Percentiles rank a stretch among this genome's conserved stretches.
phyloP scores from a whole-genome alignment of 2,113 vertebrate genomes.

The Macroglossus sobrinus region DNA sequence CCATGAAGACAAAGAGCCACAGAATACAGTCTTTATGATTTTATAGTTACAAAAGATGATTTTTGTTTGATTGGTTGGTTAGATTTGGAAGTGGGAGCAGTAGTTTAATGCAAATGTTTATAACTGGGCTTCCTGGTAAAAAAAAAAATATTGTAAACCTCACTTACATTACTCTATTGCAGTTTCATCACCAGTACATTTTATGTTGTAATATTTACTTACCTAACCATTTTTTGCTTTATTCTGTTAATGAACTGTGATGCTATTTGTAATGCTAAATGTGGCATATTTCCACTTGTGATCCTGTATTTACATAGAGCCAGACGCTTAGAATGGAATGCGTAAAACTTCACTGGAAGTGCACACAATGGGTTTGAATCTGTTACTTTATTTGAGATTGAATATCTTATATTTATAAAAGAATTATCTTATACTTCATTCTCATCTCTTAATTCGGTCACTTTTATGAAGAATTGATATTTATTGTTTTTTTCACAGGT shows the following conservation, averaged over 20 bases:
- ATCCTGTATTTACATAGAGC: background rate
- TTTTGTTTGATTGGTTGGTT: conserved; percentile 16
- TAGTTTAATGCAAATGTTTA: conserved; percentile 42
- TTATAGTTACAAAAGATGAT: background rate
- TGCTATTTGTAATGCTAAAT: conserved; percentile 22
- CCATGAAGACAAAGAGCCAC: background rate
- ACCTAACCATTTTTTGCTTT: conserved; percentile 20
- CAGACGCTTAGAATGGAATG: background rate
- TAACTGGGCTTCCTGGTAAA: background rate
- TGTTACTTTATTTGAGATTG: background rate
- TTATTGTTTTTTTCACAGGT: background rate
- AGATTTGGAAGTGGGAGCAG: background rate
- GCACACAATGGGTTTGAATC: background rate
- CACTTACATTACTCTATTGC: background rate
- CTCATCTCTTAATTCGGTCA: conserved; percentile 13
- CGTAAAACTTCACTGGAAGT: background rate
- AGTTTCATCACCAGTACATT: background rate
- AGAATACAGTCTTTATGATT: background rate
- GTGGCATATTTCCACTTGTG: background rate
- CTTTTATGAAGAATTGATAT: conserved; percentile 19
- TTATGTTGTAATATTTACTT: background rate
- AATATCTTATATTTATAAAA: conserved; percentile 37
- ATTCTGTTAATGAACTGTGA: conserved; percentile 23
- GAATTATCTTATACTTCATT: conserved; percentile 11
- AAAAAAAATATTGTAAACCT: background rate